These are phyloP conservation scores for Corella eumyota DNA, from an alignment of 23 tunicate genomes.

Conservation along the genomic window DNA sequence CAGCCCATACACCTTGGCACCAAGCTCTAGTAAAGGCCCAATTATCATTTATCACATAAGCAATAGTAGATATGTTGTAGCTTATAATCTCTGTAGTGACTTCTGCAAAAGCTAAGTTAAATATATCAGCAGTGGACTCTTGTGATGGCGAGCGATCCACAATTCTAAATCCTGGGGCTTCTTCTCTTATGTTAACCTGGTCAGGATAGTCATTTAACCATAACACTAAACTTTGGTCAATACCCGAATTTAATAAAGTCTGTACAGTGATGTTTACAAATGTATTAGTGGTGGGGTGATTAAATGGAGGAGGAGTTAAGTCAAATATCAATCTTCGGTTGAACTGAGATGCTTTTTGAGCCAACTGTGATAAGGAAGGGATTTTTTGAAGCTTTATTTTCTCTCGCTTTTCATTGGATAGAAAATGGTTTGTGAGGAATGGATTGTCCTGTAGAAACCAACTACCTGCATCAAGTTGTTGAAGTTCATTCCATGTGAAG, in stretches of 20 bases:
- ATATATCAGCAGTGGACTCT: constrained; percentile 5
- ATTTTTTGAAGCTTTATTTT: constrained; percentile 44
- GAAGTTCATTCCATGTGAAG: constrained; percentile 61
- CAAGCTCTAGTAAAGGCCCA: constrained; percentile 34
- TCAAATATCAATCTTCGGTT: constrained; percentile 63
- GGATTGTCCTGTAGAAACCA: constrained; percentile 53
- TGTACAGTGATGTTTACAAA: constrained; percentile 13
- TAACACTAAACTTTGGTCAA: constrained; percentile 30
- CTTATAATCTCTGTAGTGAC: constrained; percentile 16
- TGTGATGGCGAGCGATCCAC: constrained; percentile 3
- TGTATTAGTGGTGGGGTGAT: constrained; percentile 15
- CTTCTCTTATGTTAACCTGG: constrained; percentile 1
- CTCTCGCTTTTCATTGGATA: constrained; percentile 15
- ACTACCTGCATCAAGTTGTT: constrained; percentile 54
- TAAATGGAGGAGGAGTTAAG: constrained; percentile 26
- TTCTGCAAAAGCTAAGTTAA: constrained; percentile 21
- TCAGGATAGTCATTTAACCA: constrained; percentile 28
- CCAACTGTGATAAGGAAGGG: constrained; percentile 37
- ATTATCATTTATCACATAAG: constrained; percentile 14
- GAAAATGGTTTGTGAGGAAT: constrained; percentile 9
- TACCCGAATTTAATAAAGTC: constrained; percentile 21
- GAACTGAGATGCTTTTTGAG: constrained; percentile 7
- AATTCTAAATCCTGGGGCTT: constrained; percentile 44
- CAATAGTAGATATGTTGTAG: constrained; percentile 12
- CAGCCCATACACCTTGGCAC: constrained; percentile 56